These are phyloP conservation scores for Enteromius mattozi DNA, from an alignment of 2,797 vertebrate species.

Conservation along the genomic window DNA sequence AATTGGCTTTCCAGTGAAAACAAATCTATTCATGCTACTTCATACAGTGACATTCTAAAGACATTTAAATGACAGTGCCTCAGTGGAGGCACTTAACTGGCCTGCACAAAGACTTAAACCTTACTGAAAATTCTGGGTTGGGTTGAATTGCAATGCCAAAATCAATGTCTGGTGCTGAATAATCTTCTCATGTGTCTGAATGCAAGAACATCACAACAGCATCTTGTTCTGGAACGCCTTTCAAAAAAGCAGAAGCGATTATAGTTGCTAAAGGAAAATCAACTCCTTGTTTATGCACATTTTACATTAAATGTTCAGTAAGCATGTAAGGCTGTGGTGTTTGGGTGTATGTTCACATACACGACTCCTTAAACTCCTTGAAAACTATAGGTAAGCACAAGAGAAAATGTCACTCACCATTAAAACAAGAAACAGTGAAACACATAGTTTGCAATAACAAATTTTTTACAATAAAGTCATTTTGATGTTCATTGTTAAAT, in stretches of 20 bases:
- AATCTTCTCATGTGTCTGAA: not conserved
- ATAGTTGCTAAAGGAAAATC: conserved; percentile 1
- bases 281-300: not conserved
- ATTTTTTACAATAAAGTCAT: not conserved
- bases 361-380: not conserved
- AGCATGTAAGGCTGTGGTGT: not conserved
- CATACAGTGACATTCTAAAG: not conserved
- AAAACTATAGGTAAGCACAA: not conserved
- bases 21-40: not conserved
- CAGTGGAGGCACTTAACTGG: not conserved
- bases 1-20: not conserved
- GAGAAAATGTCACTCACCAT: not conserved
- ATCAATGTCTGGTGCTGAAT: not conserved
- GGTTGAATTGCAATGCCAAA: not conserved
- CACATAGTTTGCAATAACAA: not conserved
- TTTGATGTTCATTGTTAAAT: not conserved
- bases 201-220: not conserved
- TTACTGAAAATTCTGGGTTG: not conserved
- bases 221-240: not conserved
- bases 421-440: not conserved
- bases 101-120: not conserved
- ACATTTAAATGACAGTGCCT: not conserved
- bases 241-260: not conserved
- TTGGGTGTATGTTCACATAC: not conserved
- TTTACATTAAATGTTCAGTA: not conserved